Percentiles rank a stretch among this genome's conserved stretches.
Evolutionary conservation across 1,140 invertebrate genomes (phyloP).

Genomic region (Holcopasites calliopsidis): DNA sequence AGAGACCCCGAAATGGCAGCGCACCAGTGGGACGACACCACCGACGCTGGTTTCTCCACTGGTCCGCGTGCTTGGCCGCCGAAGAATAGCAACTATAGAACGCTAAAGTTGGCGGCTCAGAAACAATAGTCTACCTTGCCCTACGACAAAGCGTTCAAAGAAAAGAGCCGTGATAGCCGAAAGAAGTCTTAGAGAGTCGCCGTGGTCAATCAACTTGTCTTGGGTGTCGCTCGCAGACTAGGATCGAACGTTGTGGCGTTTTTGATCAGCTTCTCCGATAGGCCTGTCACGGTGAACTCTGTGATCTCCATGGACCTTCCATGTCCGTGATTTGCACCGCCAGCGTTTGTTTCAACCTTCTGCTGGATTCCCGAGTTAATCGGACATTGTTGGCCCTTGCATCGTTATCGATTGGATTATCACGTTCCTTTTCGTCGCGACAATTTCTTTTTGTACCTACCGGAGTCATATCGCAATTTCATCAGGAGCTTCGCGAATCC

Average conservation of each 20-base stretch:
- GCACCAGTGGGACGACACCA: conserved; percentile 82
- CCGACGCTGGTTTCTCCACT: conserved; percentile 80
- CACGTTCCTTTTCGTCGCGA: no score
- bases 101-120: conserved; percentile 80
- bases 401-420: no score
- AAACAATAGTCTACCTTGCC: conserved; percentile 69
- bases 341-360: conserved; percentile 30
- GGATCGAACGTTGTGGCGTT: conserved; percentile 37
- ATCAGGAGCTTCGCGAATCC: background rate
- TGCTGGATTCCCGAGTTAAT: background rate
- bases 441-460: no score
- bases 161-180: conserved; percentile 71
- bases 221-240: conserved; percentile 62
- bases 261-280: conserved; percentile 61
- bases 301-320: conserved; percentile 57
- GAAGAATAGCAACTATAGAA: conserved; percentile 80
- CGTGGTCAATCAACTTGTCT: conserved; percentile 70
- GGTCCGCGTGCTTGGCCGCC: conserved; percentile 82
- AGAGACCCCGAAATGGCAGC: conserved; percentile 82
- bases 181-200: conserved; percentile 71
- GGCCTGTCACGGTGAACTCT: conserved; percentile 44
- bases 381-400: conserved; percentile 4
- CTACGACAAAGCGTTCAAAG: conserved; percentile 81
- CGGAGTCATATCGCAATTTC: background rate
- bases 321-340: conserved; percentile 36